phyloP scores from a whole-genome alignment of 2,888 invertebrate species.

The Heliconius erato region DNA sequence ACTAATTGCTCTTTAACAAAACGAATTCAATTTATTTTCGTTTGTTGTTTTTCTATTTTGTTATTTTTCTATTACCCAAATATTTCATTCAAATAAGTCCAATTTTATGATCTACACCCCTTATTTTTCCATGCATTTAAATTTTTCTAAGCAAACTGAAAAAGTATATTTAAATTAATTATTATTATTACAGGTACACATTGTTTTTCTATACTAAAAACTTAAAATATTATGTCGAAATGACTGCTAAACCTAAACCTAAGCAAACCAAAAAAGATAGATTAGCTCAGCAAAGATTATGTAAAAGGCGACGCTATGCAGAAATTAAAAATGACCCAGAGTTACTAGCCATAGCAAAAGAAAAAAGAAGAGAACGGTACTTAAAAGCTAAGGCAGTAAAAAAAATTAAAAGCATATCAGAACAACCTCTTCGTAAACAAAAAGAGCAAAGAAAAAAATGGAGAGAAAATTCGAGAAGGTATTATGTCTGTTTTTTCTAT shows the following conservation, averaged over 20 bases:
- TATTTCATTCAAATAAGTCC: no score
- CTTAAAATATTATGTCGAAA: no score
- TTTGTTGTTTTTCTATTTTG: no score
- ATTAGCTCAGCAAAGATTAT: conserved; percentile 12
- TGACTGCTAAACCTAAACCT: no score
- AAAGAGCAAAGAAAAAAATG: conserved; percentile 35
- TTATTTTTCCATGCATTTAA: background rate
- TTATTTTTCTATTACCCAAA: no score
- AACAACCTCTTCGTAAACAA: conserved; percentile 27
- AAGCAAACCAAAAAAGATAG: background rate
- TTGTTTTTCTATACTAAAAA: no score
- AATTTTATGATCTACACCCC: no score
- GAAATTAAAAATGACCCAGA: conserved; percentile 33
- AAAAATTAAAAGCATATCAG: conserved; percentile 20
- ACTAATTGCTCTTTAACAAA: no score
- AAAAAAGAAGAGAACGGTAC: conserved; percentile 21
- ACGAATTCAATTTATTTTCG: no score
- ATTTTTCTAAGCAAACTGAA: background rate
- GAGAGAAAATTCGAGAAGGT: background rate
- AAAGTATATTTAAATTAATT: no score
- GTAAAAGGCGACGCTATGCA: conserved; percentile 13
- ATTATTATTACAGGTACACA: no score
- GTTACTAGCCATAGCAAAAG: conserved; percentile 22
- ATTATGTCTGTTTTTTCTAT: background rate
- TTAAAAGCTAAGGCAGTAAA: conserved; percentile 53